phyloP scores from a whole-genome alignment of 1,140 invertebrate genomes.

The Drosophila takahashii region DNA sequence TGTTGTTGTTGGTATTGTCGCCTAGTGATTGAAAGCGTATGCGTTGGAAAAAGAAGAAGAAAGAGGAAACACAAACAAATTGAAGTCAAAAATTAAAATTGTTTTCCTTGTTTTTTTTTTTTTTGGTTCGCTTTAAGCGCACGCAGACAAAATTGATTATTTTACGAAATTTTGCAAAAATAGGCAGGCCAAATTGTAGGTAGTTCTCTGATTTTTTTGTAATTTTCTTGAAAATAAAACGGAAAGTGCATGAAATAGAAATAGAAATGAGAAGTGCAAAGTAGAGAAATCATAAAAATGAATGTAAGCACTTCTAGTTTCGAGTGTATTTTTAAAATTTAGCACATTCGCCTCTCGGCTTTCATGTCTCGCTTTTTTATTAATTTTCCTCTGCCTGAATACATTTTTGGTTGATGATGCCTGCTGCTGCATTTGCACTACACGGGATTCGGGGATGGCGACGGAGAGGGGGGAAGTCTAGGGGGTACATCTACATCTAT shows the following conservation, averaged over 20 bases:
- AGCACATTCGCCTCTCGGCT: slow-evolving; percentile 51
- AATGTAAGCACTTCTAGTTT: slow-evolving; percentile 64
- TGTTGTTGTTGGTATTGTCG: slow-evolving; percentile 74
- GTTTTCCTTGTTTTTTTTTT: slow-evolving; percentile 28
- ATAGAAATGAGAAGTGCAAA: slow-evolving; percentile 65
- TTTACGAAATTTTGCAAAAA: slow-evolving; percentile 49
- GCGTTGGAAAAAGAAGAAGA: slow-evolving; percentile 70
- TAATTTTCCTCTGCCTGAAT: slow-evolving; percentile 46
- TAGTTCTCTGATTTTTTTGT: slow-evolving; percentile 19
- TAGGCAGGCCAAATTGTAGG: slow-evolving; percentile 64
- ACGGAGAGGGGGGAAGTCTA: neutral
- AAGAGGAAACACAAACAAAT: slow-evolving; percentile 81
- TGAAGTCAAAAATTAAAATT: slow-evolving; percentile 79
- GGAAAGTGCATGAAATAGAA: slow-evolving; percentile 47
- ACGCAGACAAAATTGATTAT: slow-evolving; percentile 32
- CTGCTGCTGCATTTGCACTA: slow-evolving; percentile 80
- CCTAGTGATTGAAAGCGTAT: slow-evolving; percentile 78
- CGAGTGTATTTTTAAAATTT: slow-evolving; percentile 67
- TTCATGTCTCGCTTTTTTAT: slow-evolving; percentile 28
- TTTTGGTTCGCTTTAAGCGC: slow-evolving; percentile 14
- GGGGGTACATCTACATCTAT: slow-evolving; percentile 27
- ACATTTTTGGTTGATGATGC: slow-evolving; percentile 38
- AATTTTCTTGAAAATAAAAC: slow-evolving; percentile 32
- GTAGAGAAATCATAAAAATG: slow-evolving; percentile 62
- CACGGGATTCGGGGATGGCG: slow-evolving; percentile 19